Conservation (phyloP, 2,888 invertebrate species). For the Electrophaes corylata region DNA sequence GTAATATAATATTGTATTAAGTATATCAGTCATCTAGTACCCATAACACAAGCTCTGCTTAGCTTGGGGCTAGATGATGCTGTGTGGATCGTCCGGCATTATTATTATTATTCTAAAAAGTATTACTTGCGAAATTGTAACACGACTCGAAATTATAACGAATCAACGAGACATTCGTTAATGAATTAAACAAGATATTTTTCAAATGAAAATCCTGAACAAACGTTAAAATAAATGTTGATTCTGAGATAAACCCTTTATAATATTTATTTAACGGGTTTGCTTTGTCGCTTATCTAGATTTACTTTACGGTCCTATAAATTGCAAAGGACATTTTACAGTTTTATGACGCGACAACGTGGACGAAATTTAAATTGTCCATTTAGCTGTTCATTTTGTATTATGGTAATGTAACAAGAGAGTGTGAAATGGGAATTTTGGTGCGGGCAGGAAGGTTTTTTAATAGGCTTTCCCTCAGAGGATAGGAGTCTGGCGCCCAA, state of each 20-base stretch:
- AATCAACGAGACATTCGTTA: conserved; percentile 5
- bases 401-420: conserved; percentile 31
- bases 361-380: conserved; percentile 40
- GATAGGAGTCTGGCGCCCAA: not conserved
- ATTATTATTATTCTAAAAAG: not conserved
- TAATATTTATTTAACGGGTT: conserved; percentile 27
- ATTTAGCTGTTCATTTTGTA: conserved; percentile 35
- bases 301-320: conserved; percentile 36
- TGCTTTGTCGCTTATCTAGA: conserved; percentile 33
- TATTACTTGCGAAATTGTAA: not conserved
- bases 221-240: conserved; percentile 24
- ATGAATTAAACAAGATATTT: conserved; percentile 15
- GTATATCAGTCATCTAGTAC: no score
- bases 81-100: no score
- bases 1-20: no score
- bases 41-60: no score
- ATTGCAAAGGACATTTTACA: conserved; percentile 38
- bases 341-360: conserved; percentile 40
- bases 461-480: conserved; percentile 14
- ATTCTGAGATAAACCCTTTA: conserved; percentile 23
- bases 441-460: conserved; percentile 15
- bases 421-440: conserved; percentile 29
- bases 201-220: conserved; percentile 14
- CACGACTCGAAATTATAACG: not conserved
- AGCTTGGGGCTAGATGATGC: no score